These are phyloP conservation scores for Limosa lapponica DNA, from an alignment of 2,797 vertebrate species.

Conservation along the genomic window DNA sequence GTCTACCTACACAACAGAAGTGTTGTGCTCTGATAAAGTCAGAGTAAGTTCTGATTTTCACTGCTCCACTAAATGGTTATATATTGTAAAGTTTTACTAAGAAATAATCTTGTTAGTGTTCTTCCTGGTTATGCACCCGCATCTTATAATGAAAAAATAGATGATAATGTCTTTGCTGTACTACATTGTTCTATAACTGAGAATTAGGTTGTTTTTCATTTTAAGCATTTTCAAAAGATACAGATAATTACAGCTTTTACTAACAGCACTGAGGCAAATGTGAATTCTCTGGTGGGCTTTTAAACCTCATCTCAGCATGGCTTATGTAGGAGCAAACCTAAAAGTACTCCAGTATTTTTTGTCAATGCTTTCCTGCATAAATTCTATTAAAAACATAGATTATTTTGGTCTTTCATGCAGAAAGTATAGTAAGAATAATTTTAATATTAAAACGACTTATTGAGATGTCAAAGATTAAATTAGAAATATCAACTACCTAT, in stretches of 20 bases:
- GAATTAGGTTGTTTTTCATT: conserved; percentile 8
- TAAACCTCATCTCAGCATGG: neutral
- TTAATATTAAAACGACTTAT: neutral
- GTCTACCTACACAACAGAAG: neutral
- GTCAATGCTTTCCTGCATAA: neutral
- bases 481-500: neutral
- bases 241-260: conserved; percentile 35
- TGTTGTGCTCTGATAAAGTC: neutral
- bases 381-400: neutral
- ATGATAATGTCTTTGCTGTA: neutral
- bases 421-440: neutral
- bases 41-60: neutral
- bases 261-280: neutral
- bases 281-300: conserved; percentile 25
- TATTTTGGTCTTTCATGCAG: neutral
- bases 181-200: neutral
- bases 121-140: neutral
- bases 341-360: neutral
- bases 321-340: conserved; percentile 11
- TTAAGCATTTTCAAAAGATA: neutral
- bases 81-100: neutral
- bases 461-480: conserved; percentile 17
- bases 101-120: neutral
- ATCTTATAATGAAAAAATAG: conserved; percentile 6
- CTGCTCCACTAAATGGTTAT: neutral